These are phyloP conservation scores for Petrocephalus schoutedeni DNA, from an alignment of 2,797 vertebrate genomes.

Conservation along the genomic window DNA sequence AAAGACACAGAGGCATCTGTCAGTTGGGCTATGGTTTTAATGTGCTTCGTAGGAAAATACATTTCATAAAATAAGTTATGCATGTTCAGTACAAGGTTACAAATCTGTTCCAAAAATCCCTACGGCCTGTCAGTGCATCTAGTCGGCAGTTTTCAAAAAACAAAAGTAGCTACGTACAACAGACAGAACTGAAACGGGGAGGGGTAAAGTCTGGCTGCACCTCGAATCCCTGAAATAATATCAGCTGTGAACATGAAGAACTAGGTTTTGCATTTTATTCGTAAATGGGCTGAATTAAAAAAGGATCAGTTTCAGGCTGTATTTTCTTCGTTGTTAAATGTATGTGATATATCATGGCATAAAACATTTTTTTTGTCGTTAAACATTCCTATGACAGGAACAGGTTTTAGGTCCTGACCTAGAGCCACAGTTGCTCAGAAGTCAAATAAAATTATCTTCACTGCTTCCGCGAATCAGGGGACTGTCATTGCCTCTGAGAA, in stretches of 20 bases:
- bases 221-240: background rate
- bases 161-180: background rate
- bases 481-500: background rate
- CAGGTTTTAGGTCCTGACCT: background rate
- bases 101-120: conserved; percentile 15
- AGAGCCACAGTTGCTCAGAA: background rate
- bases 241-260: background rate
- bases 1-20: background rate
- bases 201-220: background rate
- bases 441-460: background rate
- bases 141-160: background rate
- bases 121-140: conserved; percentile 11
- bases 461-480: background rate
- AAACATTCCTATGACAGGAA: background rate
- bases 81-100: conserved; percentile 22
- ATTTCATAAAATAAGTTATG: conserved; percentile 30
- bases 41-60: conserved; percentile 26
- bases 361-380: background rate
- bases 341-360: background rate
- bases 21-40: conserved; percentile 17
- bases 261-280: background rate
- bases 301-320: background rate
- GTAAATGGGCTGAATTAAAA: background rate
- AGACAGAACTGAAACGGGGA: background rate
- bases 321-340: background rate